Percentiles rank a stretch among this genome's conserved stretches.
phyloP scores from a whole-genome alignment of 2,888 invertebrate genomes.

The Branchellion lobata region DNA sequence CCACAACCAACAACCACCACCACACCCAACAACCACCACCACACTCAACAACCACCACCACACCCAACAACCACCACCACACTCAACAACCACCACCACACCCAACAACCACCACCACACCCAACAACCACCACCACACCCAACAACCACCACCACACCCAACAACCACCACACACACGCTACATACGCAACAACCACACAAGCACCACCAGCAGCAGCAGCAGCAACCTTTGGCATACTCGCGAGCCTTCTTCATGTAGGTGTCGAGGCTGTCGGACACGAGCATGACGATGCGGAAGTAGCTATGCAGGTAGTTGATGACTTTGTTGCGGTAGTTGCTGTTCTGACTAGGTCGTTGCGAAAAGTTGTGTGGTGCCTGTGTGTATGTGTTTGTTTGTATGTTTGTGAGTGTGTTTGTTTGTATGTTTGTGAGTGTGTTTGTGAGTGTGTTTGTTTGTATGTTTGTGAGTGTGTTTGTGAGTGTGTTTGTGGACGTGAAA shows the following conservation, averaged over 20 bases:
- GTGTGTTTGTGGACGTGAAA: neutral
- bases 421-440: neutral
- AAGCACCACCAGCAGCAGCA: neutral
- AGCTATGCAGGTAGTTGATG: conserved; percentile 84
- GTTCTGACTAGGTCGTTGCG: conserved; percentile 57
- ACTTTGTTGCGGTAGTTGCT: conserved; percentile 70
- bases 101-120: too few species aligned
- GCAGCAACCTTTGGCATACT: conserved; percentile 60
- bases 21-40: too few species aligned
- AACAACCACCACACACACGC: too few species aligned
- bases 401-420: neutral
- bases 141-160: too few species aligned
- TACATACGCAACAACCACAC: too few species aligned
- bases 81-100: too few species aligned
- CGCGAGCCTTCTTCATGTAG: conserved; percentile 84
- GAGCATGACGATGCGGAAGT: conserved; percentile 87
- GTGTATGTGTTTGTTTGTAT: conserved; percentile 21
- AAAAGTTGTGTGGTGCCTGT: conserved; percentile 61
- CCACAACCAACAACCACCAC: too few species aligned
- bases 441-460: neutral
- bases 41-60: too few species aligned
- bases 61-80: too few species aligned
- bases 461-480: neutral
- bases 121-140: too few species aligned
- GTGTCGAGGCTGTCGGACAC: conserved; percentile 82